Conservation (phyloP, 2,113 vertebrate genomes). For the Brachypodius melanocephalos region DNA sequence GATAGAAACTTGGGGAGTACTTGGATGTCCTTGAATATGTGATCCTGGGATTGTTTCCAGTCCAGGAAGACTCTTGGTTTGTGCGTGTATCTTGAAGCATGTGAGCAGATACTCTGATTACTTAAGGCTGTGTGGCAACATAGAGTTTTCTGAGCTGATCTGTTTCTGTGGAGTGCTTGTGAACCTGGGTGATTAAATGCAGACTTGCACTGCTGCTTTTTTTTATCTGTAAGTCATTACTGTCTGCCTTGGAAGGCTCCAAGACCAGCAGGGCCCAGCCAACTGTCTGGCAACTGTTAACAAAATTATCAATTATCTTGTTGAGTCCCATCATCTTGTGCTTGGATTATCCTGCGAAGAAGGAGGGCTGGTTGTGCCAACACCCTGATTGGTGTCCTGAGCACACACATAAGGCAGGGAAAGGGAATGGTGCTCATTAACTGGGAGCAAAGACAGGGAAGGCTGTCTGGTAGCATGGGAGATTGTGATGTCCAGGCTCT, state of each 20-base stretch:
- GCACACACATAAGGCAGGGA: neutral
- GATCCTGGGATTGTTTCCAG: neutral
- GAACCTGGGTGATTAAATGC: neutral
- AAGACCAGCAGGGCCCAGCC: neutral
- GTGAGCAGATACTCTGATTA: neutral
- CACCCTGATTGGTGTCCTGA: neutral
- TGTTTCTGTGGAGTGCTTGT: neutral
- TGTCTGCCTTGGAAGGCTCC: neutral
- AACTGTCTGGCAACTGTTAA: constrained; percentile 18
- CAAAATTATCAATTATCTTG: neutral
- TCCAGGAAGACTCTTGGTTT: neutral
- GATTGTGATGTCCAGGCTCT: fast-evolving
- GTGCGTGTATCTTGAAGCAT: neutral
- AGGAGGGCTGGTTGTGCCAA: neutral
- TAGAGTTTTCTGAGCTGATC: neutral
- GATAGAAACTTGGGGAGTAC: neutral
- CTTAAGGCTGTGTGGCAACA: neutral
- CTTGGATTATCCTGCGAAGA: neutral
- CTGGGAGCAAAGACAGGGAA: neutral
- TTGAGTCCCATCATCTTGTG: neutral
- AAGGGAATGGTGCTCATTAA: neutral
- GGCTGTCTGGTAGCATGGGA: neutral
- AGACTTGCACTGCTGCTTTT: neutral
- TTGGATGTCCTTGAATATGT: neutral
- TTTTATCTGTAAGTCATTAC: neutral